Base-by-base conservation (phyloP, 2,113 vertebrate genomes). In the Sitta europaea region DNA sequence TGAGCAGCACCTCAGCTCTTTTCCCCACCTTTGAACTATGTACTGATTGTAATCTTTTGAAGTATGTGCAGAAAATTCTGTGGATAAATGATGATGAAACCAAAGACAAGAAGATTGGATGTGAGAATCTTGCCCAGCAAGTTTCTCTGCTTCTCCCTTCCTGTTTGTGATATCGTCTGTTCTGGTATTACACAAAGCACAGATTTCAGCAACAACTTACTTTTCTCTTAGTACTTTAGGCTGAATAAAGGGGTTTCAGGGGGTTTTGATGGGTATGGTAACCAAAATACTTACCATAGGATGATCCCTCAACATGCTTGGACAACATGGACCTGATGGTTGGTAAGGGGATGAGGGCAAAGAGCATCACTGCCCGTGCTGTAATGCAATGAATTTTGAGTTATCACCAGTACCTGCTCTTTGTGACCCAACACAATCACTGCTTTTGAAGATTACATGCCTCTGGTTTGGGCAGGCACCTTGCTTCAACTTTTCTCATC, bases 281-380 rank as follows among this genome's bases (percentile, higher is more conserved):
- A 51, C 13, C 11, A n/a, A 87, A 67, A 53, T 59, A 97, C 98
- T 98, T 96, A 99, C 99, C 99, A 3, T 98, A 99, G 12, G 98
- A 98, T 16, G 98, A 98, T 61, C 97, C 98, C 68, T 98, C 96
- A 1, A 99, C 97, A 28, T 99, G 98, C 93, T 99, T 99, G 47
- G 99, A 99, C 81, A 99, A 97, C 95, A 99, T 96, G 8, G 99
- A 99, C 55, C 99, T 98, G 95, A 99, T 99, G 15, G 98, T 99
- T 12, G 99, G 98, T 98, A 99, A 94, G 12, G 99, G 99, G 36
- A 99, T 99, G 71, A 99, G 98, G 10, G 98, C 98, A 40, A 99
- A 99, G 40, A 99, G 89, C 97, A 97, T 99, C 92, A 99, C 66
- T 5, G 95, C 96, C 51, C 99, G 98, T 95, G 99, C 99, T 99